Evolutionary conservation across 2,888 invertebrate genomes (phyloP).

Genomic region (Meteorus colon): DNA sequence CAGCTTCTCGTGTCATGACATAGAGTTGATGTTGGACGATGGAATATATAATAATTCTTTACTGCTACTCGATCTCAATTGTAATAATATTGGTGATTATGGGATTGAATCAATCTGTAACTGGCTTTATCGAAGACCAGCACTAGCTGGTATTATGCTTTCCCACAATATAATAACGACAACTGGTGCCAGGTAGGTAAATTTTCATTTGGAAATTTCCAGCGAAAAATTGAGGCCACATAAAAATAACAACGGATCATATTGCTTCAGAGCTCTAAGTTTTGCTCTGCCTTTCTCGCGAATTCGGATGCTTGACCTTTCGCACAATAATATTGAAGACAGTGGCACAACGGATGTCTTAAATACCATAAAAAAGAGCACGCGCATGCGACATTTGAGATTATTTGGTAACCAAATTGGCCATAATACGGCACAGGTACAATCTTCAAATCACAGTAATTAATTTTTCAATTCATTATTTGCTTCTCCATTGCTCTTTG

Average conservation of each 20-base stretch:
- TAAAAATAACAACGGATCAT: not conserved
- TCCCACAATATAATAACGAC: slow-evolving; percentile 77
- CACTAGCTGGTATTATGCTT: slow-evolving; percentile 75
- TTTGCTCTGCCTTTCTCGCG: slow-evolving; percentile 77
- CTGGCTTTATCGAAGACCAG: slow-evolving; percentile 75
- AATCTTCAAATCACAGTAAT: slow-evolving; percentile 7
- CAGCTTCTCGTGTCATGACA: slow-evolving; percentile 77
- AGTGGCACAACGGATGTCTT: slow-evolving; percentile 75
- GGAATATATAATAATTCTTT: slow-evolving; percentile 75
- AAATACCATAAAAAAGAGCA: slow-evolving; percentile 76
- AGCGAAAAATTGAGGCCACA: not conserved
- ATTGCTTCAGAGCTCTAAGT: slow-evolving; percentile 73
- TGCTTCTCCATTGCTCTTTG: not conserved
- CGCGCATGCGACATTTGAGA: slow-evolving; percentile 68
- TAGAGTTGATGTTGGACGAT: slow-evolving; percentile 76
- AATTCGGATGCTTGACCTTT: slow-evolving; percentile 77
- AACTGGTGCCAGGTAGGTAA: slow-evolving; percentile 74
- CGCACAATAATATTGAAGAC: slow-evolving; percentile 76
- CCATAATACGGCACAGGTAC: slow-evolving; percentile 65
- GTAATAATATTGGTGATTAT: slow-evolving; percentile 78
- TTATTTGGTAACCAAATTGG: slow-evolving; percentile 73
- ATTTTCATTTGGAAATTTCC: not conserved
- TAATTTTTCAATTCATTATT: slow-evolving; percentile 42
- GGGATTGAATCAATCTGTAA: slow-evolving; percentile 76
- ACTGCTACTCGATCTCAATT: slow-evolving; percentile 77